Conservation (phyloP, 1,140 invertebrate species). For the Hermetia illucens region DNA sequence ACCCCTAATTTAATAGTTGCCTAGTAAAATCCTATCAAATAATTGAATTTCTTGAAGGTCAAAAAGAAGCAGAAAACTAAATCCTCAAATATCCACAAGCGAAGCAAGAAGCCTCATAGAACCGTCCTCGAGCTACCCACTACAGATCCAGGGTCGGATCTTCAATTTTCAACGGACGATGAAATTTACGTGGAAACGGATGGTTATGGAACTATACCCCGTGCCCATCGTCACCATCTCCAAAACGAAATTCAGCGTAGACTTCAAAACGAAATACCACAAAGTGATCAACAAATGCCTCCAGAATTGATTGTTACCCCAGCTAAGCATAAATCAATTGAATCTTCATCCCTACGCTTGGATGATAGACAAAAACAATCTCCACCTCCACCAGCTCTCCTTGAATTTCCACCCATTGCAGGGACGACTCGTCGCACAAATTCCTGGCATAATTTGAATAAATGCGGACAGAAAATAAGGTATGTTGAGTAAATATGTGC, state of each 20-base stretch:
- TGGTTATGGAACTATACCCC: slow-evolving; percentile 15
- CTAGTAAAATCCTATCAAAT: too few relatives aligned
- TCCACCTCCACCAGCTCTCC: not conserved
- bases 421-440: slow-evolving; percentile 17
- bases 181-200: slow-evolving; percentile 20
- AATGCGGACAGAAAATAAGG: slow-evolving; percentile 5
- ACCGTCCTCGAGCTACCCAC: slow-evolving; percentile 35
- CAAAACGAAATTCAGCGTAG: slow-evolving; percentile 24
- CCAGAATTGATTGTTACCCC: slow-evolving; percentile 28
- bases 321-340: not conserved
- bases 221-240: slow-evolving; percentile 14
- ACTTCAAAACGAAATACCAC: slow-evolving; percentile 22
- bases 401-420: slow-evolving; percentile 8
- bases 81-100: too few relatives aligned
- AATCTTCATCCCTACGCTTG: slow-evolving; percentile 7
- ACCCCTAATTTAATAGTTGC: too few relatives aligned
- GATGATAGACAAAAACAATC: slow-evolving; percentile 15
- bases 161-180: slow-evolving; percentile 35
- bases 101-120: too few relatives aligned
- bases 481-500: too few relatives aligned
- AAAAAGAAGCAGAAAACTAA: slow-evolving; percentile 12
- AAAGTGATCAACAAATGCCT: slow-evolving; percentile 19
- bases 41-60: too few relatives aligned
- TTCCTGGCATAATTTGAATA: slow-evolving; percentile 26
- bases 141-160: slow-evolving; percentile 38